These are phyloP conservation scores for Astreopora myriophthalma DNA, from an alignment of 64 coral and sea anemone genomes.

Conservation along the genomic window DNA sequence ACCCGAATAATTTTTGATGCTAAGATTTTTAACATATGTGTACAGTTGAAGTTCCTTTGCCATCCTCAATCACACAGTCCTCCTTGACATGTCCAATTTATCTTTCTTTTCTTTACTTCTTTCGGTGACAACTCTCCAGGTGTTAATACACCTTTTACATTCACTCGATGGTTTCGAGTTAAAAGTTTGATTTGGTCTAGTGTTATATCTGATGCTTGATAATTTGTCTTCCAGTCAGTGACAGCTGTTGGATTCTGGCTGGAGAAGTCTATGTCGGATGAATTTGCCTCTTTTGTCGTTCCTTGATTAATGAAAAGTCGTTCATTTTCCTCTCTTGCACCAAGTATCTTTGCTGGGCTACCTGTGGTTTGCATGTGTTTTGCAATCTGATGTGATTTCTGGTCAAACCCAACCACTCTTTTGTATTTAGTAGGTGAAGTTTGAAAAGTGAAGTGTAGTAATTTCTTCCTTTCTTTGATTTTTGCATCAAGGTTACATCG, in stretches of 20 bases:
- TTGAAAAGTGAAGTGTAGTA: constrained; percentile 9
- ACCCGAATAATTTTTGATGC: constrained; percentile 9
- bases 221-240: background rate
- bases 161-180: constrained; percentile 64
- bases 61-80: too few relatives aligned
- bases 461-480: background rate
- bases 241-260: constrained; percentile 12
- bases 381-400: constrained; percentile 12
- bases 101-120: too few relatives aligned
- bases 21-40: background rate
- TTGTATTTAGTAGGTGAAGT: constrained; percentile 40
- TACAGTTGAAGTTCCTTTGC: too few relatives aligned
- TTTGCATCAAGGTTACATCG: background rate
- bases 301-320: constrained; percentile 42
- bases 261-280: constrained; percentile 56
- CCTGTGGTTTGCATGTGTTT: constrained; percentile 40
- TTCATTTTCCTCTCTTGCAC: constrained; percentile 38
- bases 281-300: constrained; percentile 34
- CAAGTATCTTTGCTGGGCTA: constrained; percentile 30
- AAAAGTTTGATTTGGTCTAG: constrained; percentile 35
- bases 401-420: constrained; percentile 55
- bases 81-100: too few relatives aligned
- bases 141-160: constrained; percentile 56
- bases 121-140: constrained; percentile 6
- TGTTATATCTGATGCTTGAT: constrained; percentile 42